Base-by-base conservation (phyloP, 2,888 invertebrate genomes). In the Parapristionchus giblindavisi region DNA sequence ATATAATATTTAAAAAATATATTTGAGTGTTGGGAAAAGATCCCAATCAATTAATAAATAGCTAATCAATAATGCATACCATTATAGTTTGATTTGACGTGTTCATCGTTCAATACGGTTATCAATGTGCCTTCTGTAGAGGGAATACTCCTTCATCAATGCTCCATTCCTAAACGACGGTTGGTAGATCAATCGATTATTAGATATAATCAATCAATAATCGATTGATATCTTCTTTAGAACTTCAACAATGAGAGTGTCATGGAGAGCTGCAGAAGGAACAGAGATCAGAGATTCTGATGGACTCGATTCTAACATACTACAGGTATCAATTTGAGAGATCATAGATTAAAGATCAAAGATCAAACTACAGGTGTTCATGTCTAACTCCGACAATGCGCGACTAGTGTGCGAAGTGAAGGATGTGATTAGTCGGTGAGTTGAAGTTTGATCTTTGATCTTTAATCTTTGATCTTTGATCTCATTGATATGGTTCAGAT, bases 111-210 rank as follows among this genome's bases (percentile, higher is more conserved):
- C 66, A 48, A 66, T 34, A n/a, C 66, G 29, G 80, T 84, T 8
- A 76, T 85, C 66, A 85, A 85, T 63, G 85, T 84, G 51, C 85
- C 85, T 24, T 78, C 82, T n/a, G 75, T 77, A 2, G 85, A 85
- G 75, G 85, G 85, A 4, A 80, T 85, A 32, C 79, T 85, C 27
- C 77, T 85, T 24, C 85, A 85, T 52, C 85, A 85, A 68, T 78
- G 80, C 38, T 78, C 75, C 54, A 82, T 84, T 65, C 27, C 75
- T 8, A 77, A 73, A 70, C 77, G 79, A 76, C 74, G 68, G 58
- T 54, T 14, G 2, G 40, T 63, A 54, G n/a, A n/a, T 54, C 24
- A n/a, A n/a, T n/a, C 24, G 54, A 54, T 54, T n/a, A 6, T 14
- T 5, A n/a, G 24, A 54, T 24, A 54, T 17, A 24, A 14, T 14